Evolutionary conservation across 1,140 invertebrate species (phyloP).

Genomic region (Phocides pigmalion): DNA sequence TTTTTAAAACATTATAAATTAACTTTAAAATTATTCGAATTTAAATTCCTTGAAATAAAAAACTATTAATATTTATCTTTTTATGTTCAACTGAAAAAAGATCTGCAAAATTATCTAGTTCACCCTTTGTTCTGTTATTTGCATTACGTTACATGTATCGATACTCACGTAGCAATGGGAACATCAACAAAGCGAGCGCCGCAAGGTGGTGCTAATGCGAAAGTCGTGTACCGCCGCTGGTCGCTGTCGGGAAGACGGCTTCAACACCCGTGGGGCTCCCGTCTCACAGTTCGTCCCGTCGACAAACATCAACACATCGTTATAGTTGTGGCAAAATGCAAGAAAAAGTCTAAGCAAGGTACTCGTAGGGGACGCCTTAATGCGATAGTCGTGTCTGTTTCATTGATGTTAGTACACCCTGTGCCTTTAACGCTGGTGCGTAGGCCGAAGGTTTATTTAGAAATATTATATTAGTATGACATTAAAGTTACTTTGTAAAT

Average conservation of each 20-base stretch:
- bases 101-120: no score
- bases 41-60: no score
- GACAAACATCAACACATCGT: background rate
- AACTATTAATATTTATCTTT: no score
- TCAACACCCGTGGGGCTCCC: background rate
- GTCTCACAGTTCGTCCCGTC: no score
- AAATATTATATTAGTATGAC: background rate
- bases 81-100: no score
- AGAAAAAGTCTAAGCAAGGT: background rate
- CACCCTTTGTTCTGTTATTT: no score
- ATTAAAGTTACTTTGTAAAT: background rate
- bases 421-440: background rate
- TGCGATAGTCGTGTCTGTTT: background rate
- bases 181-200: background rate
- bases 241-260: background rate
- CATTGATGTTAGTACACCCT: background rate
- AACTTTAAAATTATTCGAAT: no score
- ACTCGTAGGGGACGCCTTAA: background rate
- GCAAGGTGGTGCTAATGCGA: background rate
- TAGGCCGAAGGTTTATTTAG: background rate
- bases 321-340: background rate
- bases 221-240: background rate
- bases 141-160: no score
- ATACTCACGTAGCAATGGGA: background rate
- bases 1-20: no score